Base-by-base conservation (phyloP, 2,888 invertebrate species). In the Ctenicera cuprea region DNA sequence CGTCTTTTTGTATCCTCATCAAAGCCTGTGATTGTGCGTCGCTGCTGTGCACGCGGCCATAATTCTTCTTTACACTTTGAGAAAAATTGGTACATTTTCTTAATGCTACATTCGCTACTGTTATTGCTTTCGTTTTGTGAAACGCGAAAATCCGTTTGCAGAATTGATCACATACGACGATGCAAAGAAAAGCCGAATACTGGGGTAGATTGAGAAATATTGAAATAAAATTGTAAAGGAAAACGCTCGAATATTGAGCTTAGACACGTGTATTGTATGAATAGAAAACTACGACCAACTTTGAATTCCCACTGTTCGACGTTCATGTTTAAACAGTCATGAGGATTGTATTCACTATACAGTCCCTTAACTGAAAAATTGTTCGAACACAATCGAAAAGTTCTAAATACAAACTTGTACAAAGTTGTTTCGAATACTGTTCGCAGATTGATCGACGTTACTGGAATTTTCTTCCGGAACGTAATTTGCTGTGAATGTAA, bases 141-240 rank as follows among this genome's bases (percentile, higher is more conserved):
- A 70, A 52, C 37, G 66, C 22, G 74, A 69, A 69, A 74, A 74
- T 74, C 74, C 70, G 65, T 61, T 70, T 64, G 64, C 48, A 59
- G 52, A 74, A 74, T 66, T 69, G 69, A 73, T 70, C 66, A 45
- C 71, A 62, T 38, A 64, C 45, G 66, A 48, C 65, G 59, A 61
- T 64, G 54, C 65, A 71, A 63, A 61, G 75, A 67, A 74, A 75
- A 52, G 41, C 67, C 43, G 64, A 57, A 50, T 48, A 73, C 62
- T 61, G 52, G 61, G 57, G 57, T 64, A 48, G 63, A 76, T 71
- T 70, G 70, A 67, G 70, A 70, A 75, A 70, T 71, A 76, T 76
- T 73, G 73, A 73, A 71, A 76, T 73, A 73, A 73, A 70, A 73
- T 76, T 73, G 70, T 70, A 64, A 70, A 63, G 67, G 45, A 73